phyloP scores from a whole-genome alignment of 1,140 invertebrate genomes.

The Leptinotarsa texana region DNA sequence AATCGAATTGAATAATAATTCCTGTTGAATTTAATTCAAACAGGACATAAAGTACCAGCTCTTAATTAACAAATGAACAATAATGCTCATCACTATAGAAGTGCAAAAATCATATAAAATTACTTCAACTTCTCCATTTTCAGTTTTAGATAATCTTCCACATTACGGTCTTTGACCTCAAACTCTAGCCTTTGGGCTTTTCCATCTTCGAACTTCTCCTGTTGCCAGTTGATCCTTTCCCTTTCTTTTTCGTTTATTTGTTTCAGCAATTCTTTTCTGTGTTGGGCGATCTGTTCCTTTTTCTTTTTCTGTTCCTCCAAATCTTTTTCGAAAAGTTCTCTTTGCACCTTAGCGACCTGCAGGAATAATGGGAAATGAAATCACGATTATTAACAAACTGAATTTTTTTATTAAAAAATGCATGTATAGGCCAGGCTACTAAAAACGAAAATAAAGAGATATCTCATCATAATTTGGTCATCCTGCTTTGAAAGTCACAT shows the following conservation, averaged over 20 bases:
- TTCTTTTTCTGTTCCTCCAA: constrained; percentile 58
- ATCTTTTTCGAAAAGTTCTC: constrained; percentile 52
- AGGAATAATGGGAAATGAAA: not conserved
- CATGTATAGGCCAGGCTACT: no score
- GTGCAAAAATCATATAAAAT: constrained; percentile 7
- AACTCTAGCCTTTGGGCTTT: constrained; percentile 62
- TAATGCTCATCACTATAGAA: not conserved
- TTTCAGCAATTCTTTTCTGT: constrained; percentile 60
- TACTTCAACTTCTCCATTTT: constrained; percentile 64
- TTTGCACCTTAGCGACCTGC: not conserved
- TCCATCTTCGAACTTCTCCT: constrained; percentile 68
- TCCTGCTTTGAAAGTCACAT: no score
- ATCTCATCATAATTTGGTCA: no score
- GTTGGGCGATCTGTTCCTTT: constrained; percentile 55
- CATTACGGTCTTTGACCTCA: constrained; percentile 60
- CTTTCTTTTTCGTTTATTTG: constrained; percentile 72
- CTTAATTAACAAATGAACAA: no score
- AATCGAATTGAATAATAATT: no score
- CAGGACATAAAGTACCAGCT: no score
- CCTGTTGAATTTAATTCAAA: no score
- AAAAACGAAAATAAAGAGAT: no score
- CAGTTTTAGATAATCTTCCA: constrained; percentile 62
- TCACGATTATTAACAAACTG: no score
- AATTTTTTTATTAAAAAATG: no score
- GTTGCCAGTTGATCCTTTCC: constrained; percentile 62